phyloP scores from a whole-genome alignment of 2,888 invertebrate species.

The Drosophila longiperda region DNA sequence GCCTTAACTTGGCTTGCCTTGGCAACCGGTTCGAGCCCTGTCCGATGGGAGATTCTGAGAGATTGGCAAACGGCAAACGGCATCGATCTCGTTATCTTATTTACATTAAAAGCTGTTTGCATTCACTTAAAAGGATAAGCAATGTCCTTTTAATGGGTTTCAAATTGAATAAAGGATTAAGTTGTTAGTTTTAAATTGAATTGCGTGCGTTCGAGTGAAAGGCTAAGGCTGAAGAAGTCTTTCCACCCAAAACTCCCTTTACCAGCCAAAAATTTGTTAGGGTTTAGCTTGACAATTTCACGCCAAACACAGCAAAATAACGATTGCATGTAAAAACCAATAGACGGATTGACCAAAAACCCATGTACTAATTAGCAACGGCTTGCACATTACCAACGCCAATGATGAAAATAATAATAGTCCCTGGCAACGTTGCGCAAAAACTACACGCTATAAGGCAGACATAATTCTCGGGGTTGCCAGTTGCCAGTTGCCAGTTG shows the following conservation, averaged over 20 bases:
- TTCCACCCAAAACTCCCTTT: conserved; percentile 10
- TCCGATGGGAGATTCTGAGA: conserved; percentile 34
- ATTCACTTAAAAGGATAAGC: conserved; percentile 85
- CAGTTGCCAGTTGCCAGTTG: conserved; percentile 17
- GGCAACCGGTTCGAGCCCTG: conserved; percentile 22
- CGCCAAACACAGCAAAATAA: conserved; percentile 43
- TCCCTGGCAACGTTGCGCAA: conserved; percentile 56
- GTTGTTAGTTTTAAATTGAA: conserved; percentile 85
- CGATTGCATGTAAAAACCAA: conserved; percentile 47
- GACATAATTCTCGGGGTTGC: conserved; percentile 50
- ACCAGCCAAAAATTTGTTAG: conserved; percentile 18
- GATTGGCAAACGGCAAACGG: conserved; percentile 66
- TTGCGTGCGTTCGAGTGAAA: conserved; percentile 76
- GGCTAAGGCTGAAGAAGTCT: conserved; percentile 49
- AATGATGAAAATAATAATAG: conserved; percentile 31
- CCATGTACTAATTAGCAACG: conserved; percentile 72
- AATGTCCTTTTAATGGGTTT: conserved; percentile 85
- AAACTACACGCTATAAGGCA: conserved; percentile 12
- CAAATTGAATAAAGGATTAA: conserved; percentile 85
- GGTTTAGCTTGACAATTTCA: conserved; percentile 65
- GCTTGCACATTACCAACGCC: conserved; percentile 64
- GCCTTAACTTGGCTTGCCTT: conserved; percentile 16
- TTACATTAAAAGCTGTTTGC: conserved; percentile 85
- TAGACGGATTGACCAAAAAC: conserved; percentile 55
- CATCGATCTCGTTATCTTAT: conserved; percentile 85